Evolutionary conservation across 2,888 invertebrate genomes (phyloP).

Genomic region (Norana najaformis): DNA sequence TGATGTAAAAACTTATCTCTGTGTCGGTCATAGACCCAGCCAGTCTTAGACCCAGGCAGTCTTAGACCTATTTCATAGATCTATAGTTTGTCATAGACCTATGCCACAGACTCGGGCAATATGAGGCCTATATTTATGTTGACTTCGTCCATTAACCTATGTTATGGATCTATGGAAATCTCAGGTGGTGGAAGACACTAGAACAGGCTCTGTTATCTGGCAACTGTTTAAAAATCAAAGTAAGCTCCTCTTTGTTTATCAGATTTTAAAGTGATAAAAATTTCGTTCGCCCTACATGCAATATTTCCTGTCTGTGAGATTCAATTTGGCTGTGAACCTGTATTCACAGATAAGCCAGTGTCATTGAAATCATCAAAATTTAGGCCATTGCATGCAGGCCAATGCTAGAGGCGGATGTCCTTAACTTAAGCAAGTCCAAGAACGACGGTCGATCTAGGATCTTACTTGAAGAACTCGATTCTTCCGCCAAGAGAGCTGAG

Average conservation of each 20-base stretch:
- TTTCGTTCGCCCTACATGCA: neutral
- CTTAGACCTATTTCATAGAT: no score
- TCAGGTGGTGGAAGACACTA: no score
- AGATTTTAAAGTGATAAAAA: neutral
- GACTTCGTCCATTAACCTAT: no score
- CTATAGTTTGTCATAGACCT: neutral
- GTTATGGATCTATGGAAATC: no score
- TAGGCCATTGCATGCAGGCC: no score
- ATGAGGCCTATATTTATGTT: no score
- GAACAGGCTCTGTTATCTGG: no score
- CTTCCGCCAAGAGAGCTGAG: conserved; percentile 44
- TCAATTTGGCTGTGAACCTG: neutral
- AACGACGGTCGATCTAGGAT: neutral
- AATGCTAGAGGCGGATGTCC: no score
- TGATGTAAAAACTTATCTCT: no score
- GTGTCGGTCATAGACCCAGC: no score
- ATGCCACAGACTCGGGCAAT: neutral
- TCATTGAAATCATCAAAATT: no score
- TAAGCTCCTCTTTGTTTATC: neutral
- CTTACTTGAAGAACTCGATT: conserved; percentile 43
- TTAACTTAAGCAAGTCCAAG: neutral
- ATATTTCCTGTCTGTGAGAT: neutral
- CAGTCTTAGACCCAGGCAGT: no score
- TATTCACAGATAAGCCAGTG: neutral
- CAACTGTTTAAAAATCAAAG: neutral